Percentiles rank a stretch among this genome's conserved stretches.
phyloP scores from a whole-genome alignment of 2,113 vertebrate genomes.

The Sterna hirundo region DNA sequence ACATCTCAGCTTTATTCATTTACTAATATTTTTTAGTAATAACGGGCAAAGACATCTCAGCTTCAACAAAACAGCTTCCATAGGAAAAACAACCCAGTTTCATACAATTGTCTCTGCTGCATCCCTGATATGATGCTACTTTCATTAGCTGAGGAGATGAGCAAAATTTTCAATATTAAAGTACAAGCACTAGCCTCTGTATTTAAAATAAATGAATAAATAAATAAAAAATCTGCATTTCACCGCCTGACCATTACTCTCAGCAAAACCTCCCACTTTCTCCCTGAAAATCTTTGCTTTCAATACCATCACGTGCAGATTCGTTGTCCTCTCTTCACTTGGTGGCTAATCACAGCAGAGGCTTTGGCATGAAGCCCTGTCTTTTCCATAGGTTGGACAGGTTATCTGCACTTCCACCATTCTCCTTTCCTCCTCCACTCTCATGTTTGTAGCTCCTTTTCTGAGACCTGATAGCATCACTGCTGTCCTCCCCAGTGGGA shows the following conservation, averaged over 20 bases:
- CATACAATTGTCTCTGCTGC: not conserved
- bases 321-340: not conserved
- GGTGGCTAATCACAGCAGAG: not conserved
- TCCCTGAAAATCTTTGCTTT: not conserved
- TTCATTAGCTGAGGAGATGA: not conserved
- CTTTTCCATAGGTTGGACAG: not conserved
- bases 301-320: not conserved
- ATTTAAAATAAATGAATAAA: not conserved
- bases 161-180: not conserved
- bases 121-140: not conserved
- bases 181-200: not conserved
- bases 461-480: not conserved
- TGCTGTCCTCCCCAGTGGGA: not conserved
- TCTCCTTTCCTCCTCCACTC: not conserved
- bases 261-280: not conserved
- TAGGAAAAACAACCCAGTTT: not conserved
- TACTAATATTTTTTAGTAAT: not conserved
- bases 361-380: not conserved
- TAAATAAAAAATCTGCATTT: not conserved
- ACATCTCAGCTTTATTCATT: not conserved
- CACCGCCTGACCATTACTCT: not conserved
- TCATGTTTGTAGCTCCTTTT: not conserved
- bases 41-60: not conserved
- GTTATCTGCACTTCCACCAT: not conserved
- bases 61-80: not conserved